Evolutionary conservation across 23 tunicate genomes (phyloP).

Genomic region (Halocynthia roretzi): DNA sequence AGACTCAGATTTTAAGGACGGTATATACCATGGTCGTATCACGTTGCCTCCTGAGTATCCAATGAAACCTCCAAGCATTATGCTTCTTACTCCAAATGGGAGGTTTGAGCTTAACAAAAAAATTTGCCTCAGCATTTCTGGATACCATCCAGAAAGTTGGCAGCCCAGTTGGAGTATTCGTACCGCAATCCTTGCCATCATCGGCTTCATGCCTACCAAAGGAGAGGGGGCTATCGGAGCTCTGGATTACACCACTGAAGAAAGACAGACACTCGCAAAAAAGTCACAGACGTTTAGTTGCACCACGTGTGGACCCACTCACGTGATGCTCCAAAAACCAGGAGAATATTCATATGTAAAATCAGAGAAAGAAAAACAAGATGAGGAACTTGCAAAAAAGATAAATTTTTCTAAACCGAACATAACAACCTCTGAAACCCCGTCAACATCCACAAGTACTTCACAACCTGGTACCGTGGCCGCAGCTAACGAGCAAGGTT

Average conservation of each 20-base stretch:
- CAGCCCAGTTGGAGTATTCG: constrained; percentile 99
- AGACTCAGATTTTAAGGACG: constrained; percentile 86
- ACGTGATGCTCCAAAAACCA: constrained; percentile 24
- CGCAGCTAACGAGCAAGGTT: constrained; percentile 1
- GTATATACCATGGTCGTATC: constrained; percentile 93
- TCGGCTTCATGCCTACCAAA: constrained; percentile 95
- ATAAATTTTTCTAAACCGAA: constrained; percentile 69
- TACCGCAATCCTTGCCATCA: constrained; percentile 94
- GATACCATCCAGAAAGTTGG: constrained; percentile 99
- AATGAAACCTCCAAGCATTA: constrained; percentile 98
- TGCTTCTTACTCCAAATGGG: constrained; percentile 89
- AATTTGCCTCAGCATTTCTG: constrained; percentile 96
- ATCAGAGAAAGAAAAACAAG: constrained; percentile 40
- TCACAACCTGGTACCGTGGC: background rate
- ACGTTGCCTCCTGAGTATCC: constrained; percentile 97
- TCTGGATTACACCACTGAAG: constrained; percentile 84
- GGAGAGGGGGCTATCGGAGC: constrained; percentile 99
- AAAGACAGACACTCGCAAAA: constrained; percentile 78
- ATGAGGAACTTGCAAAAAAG: constrained; percentile 69
- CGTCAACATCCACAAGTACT: background rate
- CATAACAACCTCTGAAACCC: background rate
- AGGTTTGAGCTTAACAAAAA: constrained; percentile 95
- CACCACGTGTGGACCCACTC: constrained; percentile 58
- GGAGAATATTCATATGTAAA: constrained; percentile 8
- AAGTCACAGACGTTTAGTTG: constrained; percentile 47